These are phyloP conservation scores for Sebastes trivittatus DNA, from an alignment of 2,797 vertebrate species.

Conservation along the genomic window DNA sequence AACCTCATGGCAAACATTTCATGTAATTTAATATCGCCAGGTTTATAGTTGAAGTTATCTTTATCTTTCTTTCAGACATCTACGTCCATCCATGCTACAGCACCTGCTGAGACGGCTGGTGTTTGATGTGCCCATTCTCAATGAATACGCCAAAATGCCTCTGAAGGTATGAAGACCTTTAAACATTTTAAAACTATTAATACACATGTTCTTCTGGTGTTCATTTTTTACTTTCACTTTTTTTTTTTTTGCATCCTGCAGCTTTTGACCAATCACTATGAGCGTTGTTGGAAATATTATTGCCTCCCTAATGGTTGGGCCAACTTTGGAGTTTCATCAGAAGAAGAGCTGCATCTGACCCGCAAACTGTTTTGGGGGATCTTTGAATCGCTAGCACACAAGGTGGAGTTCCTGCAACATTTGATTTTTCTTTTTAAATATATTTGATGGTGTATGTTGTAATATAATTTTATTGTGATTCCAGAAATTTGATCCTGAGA, in stretches of 20 bases:
- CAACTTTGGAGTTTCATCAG: constrained; percentile 92
- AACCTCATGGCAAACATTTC: neutral
- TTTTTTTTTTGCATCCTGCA: constrained; percentile 48
- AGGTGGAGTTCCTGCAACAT: constrained; percentile 74
- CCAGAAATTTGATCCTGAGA: constrained; percentile 92
- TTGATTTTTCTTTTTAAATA: neutral
- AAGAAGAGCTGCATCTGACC: constrained; percentile 95
- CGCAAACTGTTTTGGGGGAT: constrained; percentile 98
- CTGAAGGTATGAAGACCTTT: constrained; percentile 84
- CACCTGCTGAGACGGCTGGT: constrained; percentile 92
- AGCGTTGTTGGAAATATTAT: constrained; percentile 97
- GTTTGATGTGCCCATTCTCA: constrained; percentile 97
- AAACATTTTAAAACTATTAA: neutral
- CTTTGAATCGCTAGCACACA: constrained; percentile 94
- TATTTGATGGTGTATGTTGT: neutral
- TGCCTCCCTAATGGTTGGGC: constrained; percentile 97
- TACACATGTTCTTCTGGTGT: neutral
- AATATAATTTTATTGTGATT: constrained; percentile 35
- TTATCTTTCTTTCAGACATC: constrained; percentile 79
- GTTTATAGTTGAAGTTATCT: neutral
- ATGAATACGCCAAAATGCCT: constrained; percentile 95
- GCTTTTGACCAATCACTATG: constrained; percentile 96
- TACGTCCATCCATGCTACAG: constrained; percentile 94
- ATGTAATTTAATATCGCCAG: neutral
- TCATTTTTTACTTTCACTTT: neutral